Evolutionary conservation across 2,797 vertebrate species (phyloP), one percentile per base, ranked within the genome.

Genomic region (Sarcoramphus papa): DNA sequence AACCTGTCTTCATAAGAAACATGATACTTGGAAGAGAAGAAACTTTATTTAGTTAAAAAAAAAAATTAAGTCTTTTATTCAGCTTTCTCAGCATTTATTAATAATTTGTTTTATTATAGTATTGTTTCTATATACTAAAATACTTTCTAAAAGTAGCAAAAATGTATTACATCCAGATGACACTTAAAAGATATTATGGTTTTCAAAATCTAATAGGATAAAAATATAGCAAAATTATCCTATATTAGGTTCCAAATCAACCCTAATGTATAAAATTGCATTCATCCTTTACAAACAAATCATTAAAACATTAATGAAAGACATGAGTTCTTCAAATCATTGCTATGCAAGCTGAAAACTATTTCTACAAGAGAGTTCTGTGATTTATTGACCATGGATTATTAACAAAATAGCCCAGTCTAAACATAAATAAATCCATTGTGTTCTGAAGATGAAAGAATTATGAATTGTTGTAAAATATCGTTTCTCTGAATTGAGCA

Each of bases 381-480:
- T 85, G 53, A 85, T 80, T 80, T 75, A 70, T 79, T 75, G 27
- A 43, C 69, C 33, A 73, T 24, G 16, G 65, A 35, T 88, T 93
- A 88, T 92, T 94, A 93, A 91, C 60, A 82, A 90, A 92, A 96
- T 83, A 91, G 25, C n/a, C 50, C 81, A 79, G 64, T 82, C 56
- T 88, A 89, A 97, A 88, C 56, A 96, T 22, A 87, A 81, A 89
- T 30, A 85, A 92, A 88, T 74, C 84, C 23, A 74, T 53, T 73
- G 45, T 88, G 28, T 74, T 85, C 3, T 7, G 21, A 89, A 81
- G 81, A 93, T 91, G 89, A 94, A 93, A 93, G 69, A 92, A 83
- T 77, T 94, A 83, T 70, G 57, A 77, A 91, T 68, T 80, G 69
- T 59, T 89, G 37, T 64, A 87, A 95, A 92, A 91, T 72, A 45